Base-by-base conservation (phyloP, 1,140 invertebrate genomes). In the Hyposmocoma kahamanoa region DNA sequence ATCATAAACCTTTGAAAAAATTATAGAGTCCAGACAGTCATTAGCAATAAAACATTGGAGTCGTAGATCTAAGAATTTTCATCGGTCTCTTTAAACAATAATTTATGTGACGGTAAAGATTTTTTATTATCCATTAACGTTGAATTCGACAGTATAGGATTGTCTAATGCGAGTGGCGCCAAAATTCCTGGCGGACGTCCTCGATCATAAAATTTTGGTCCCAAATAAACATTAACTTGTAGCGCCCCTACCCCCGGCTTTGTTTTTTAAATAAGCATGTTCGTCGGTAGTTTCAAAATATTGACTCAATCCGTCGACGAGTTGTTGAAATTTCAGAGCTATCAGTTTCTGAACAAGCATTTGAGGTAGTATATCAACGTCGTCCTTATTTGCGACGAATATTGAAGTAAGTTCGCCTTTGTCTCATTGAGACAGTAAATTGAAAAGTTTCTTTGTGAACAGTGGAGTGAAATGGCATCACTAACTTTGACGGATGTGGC, bases 111-210 rank as follows among this genome's bases (percentile, higher is more conserved):
- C 74, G 72, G 62, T 80, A 78, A 80, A 81, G 63, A 36, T 10
- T 80, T 84, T 83, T 82, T 74, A 79, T 80, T 77, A 76, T 68
- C 67, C 69, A 80, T 81, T 81, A 84, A 80, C 62, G 76, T 68
- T 62, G 58, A 67, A 77, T 77, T 73, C 58, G 74, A 74, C 67
- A 59, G 61, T 84, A 82, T 82, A 74, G 72, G 62, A 62, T 68
- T 67, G 70, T 74, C 70, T 84, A 82, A 82, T 84, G 78, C 49
- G 34, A 62, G 52, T 75, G 81, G 81, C 81, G 81, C 81, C 81
- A 74, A 49, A 52, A 72, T 71, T 68, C 72, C 69, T 67, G 56
- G 57, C 76, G 67, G 66, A 75, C 62, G 66, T 77, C 66, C 61
- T 53, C 41, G 39, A 47, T 59, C 60, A 66, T 79, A 72, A 78